Evolutionary conservation across 2,113 vertebrate genomes (phyloP), one percentile per base, ranked within the genome.

Genomic region (Leptobrachium ailaonicum): DNA sequence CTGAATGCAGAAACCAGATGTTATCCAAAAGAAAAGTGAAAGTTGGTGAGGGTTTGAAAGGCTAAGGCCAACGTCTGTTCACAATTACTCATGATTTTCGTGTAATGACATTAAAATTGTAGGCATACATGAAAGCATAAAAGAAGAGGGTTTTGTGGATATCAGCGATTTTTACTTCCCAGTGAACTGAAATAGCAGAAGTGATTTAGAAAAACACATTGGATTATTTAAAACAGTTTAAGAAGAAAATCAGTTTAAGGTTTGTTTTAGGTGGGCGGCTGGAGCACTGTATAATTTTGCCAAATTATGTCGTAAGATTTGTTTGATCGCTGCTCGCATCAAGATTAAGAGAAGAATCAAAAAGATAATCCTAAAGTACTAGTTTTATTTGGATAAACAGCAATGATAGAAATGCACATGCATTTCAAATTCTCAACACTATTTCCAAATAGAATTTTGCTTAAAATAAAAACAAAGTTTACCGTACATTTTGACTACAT

Each of bases 11-110:
- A 91, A 84, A 94, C 94, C 96, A 97, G 95, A 97, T 97, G 95
- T 95, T 86, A 88, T 82, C 77, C 84, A 89, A 83, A 86, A 79
- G 88, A 76, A 82, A 73, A 0, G 70, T 60, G 84, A 82, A 80
- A 86, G 82, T 32, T 43, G 71, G 83, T 71, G 45, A 42, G 12
- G 70, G 0, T n/a, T 84, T 82, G 47, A n/a, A 0, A 83, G 78
- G 83, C 76, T 80, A 54, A 68, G 85, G 85, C 80, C 75, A 76
- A 86, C 87, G 70, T 85, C 95, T 97, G 96, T 92, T 96, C 91
- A 88, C 94, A 95, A 96, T 97, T 96, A 97, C 92, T 87, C 88
- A 90, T 95, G 94, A 95, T 96, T 92, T 50, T 91, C 87, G 88
- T 90, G 88, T 80, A 91, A 92, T 92, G 92, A 93, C 92, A 90